A percentile compares a stretch with the other conserved stretches of the same genome.
phyloP scores from a whole-genome alignment of 2,797 vertebrate species.

The Vireo griseus region DNA sequence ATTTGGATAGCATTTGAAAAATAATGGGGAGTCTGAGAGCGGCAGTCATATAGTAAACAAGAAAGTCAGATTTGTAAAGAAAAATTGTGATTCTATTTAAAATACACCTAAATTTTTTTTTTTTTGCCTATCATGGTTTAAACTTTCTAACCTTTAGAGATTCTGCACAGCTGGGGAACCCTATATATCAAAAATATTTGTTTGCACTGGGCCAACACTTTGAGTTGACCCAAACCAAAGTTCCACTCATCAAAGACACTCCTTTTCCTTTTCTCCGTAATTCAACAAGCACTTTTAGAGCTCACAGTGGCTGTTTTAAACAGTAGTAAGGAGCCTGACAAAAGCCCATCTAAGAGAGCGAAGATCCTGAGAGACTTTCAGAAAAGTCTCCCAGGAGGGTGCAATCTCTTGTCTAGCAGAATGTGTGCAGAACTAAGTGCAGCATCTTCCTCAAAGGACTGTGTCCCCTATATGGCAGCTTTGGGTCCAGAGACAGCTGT shows the following conservation, averaged over 20 bases:
- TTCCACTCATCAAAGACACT: not conserved
- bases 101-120: not conserved
- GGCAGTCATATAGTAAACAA: not conserved
- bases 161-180: not conserved
- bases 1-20: not conserved
- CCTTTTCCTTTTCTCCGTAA: not conserved
- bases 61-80: not conserved
- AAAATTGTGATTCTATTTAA: not conserved
- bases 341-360: not conserved
- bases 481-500: not conserved
- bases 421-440: not conserved
- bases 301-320: not conserved
- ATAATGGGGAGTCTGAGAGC: not conserved
- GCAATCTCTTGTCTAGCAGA: not conserved
- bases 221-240: not conserved
- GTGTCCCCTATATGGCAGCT: accelerated
- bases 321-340: not conserved
- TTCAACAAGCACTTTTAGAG: not conserved
- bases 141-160: not conserved
- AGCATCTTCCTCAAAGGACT: not conserved
- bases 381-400: not conserved
- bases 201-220: not conserved
- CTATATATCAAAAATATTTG: not conserved
- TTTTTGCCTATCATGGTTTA: not conserved
- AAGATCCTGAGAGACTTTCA: not conserved